phyloP scores from a whole-genome alignment of 2,888 invertebrate genomes.

The Corythucha ciliata region DNA sequence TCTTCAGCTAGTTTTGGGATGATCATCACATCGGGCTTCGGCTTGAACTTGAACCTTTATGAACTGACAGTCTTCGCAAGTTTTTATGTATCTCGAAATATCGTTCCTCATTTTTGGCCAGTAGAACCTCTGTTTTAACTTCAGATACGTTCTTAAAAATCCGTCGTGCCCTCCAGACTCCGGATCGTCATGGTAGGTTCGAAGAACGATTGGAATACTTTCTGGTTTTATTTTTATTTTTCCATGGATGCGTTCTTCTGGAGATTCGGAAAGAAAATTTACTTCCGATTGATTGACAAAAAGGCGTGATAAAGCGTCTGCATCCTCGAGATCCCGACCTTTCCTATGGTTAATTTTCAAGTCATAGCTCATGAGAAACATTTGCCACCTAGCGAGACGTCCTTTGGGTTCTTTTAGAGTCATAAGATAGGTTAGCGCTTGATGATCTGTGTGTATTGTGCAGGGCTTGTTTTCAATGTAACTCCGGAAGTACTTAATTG shows the following conservation, averaged over 20 bases:
- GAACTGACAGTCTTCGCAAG: neutral
- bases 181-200: conserved; percentile 4
- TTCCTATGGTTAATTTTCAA: conserved; percentile 6
- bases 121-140: conserved; percentile 3
- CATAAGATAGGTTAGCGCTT: conserved; percentile 10
- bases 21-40: conserved; percentile 5
- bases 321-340: conserved; percentile 7
- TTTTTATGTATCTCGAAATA: neutral
- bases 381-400: conserved; percentile 7
- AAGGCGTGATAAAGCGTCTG: neutral
- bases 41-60: conserved; percentile 1
- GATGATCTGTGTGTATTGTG: conserved; percentile 9
- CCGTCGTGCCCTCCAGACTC: conserved; percentile 11
- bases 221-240: neutral
- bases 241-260: neutral
- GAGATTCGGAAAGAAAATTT: neutral
- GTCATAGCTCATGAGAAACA: conserved; percentile 9
- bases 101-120: conserved; percentile 14
- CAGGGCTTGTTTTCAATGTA: neutral
- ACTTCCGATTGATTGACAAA: neutral
- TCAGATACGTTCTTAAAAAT: conserved; percentile 2
- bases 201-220: neutral
- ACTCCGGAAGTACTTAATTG: conserved; percentile 9
- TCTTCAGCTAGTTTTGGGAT: neutral
- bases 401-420: conserved; percentile 14